A percentile compares a stretch with the other conserved stretches of the same genome.
Evolutionary conservation across 2,888 invertebrate genomes (phyloP).

Genomic region (Neoscelio sp.): DNA sequence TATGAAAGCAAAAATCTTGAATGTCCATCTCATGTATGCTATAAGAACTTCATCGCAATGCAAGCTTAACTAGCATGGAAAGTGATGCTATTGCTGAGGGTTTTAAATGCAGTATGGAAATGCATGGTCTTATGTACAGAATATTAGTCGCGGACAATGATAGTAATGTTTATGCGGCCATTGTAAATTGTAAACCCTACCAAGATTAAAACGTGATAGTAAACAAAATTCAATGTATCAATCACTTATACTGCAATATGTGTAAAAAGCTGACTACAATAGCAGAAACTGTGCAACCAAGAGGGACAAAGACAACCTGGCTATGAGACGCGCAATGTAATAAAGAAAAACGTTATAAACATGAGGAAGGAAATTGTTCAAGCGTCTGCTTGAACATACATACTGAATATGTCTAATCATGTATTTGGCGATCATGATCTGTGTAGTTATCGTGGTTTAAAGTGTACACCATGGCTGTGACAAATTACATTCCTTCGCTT

Average conservation of each 20-base stretch:
- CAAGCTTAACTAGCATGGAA: conserved; percentile 73
- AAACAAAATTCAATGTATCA: conserved; percentile 25
- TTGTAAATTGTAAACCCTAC: conserved; percentile 71
- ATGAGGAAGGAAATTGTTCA: conserved; percentile 1
- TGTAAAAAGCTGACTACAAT: conserved; percentile 8
- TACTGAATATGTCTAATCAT: conserved; percentile 45
- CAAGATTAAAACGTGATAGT: conserved; percentile 17
- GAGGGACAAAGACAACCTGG: conserved; percentile 3
- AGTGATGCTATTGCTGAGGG: conserved; percentile 62
- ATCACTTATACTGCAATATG: conserved; percentile 28
- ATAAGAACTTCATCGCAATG: conserved; percentile 72
- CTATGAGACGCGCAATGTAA: background rate
- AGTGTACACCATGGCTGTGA: background rate
- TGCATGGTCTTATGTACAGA: conserved; percentile 62
- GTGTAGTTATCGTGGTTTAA: conserved; percentile 2
- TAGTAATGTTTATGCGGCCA: conserved; percentile 74
- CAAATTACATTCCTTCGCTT: background rate
- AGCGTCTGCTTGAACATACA: conserved; percentile 16
- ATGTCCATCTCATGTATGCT: conserved; percentile 68
- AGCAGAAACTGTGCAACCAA: background rate
- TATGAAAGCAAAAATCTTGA: conserved; percentile 35
- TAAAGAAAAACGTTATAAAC: background rate
- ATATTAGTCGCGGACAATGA: conserved; percentile 72
- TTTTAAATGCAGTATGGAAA: conserved; percentile 55
- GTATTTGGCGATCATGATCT: conserved; percentile 41